Evolutionary conservation across 2,888 invertebrate species (phyloP).

Genomic region (Philhelius pedissequus): DNA sequence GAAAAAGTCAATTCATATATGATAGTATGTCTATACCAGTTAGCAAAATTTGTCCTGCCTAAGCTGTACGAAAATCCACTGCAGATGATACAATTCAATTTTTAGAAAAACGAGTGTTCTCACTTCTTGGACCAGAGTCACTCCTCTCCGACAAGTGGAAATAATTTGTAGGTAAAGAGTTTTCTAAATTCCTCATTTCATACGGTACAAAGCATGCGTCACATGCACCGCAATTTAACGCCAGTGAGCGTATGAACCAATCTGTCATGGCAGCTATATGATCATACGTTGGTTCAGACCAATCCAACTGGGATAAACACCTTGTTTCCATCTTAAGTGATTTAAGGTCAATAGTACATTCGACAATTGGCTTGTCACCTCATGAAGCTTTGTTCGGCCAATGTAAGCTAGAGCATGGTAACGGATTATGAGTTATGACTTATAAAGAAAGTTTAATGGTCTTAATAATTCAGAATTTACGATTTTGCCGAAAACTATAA

Average conservation of each 20-base stretch:
- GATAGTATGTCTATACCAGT: not conserved
- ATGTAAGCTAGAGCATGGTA: not conserved
- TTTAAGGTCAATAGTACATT: not conserved
- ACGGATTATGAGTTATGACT: not conserved
- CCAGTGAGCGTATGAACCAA: no score
- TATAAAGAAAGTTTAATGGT: no score
- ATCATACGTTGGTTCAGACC: not conserved
- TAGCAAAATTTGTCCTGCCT: not conserved
- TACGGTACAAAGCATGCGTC: not conserved
- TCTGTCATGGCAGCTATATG: not conserved
- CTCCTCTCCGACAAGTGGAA: no score
- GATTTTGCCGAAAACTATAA: no score
- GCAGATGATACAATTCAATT: not conserved
- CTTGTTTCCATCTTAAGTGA: not conserved
- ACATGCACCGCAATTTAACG: not conserved
- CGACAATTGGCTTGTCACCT: not conserved
- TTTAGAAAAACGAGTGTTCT: no score
- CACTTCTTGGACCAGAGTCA: no score
- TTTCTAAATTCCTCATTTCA: no score
- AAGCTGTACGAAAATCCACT: not conserved
- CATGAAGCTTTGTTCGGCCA: not conserved
- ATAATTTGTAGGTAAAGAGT: no score
- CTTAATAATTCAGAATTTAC: no score
- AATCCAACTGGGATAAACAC: not conserved
- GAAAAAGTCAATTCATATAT: not conserved